Conservation (phyloP, 2,797 vertebrate genomes). For the Margarornis squamiger region DNA sequence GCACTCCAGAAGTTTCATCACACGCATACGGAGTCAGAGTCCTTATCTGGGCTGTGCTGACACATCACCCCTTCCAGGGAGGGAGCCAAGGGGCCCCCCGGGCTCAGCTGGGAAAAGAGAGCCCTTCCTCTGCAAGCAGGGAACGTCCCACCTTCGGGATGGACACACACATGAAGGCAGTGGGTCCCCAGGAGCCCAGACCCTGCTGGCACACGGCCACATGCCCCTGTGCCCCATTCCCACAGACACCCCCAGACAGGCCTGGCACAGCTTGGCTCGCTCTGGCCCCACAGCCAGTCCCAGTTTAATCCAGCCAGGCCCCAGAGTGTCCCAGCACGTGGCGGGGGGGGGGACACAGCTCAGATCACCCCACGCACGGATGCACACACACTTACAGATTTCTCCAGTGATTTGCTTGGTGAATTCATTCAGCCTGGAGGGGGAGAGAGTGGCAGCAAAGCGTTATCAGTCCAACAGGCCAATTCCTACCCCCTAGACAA, state of each 20-base stretch:
- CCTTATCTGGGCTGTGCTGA: constrained; percentile 75
- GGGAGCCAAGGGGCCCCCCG: neutral
- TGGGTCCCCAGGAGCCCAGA: neutral
- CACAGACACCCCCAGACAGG: neutral
- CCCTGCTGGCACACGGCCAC: fast-evolving
- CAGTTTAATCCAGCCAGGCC: neutral
- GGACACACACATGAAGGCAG: neutral
- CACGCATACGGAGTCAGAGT: constrained; percentile 56
- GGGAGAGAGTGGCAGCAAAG: neutral
- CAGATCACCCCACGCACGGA: neutral
- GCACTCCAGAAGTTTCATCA: constrained; percentile 40
- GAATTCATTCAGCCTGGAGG: constrained; percentile 91
- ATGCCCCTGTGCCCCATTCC: neutral
- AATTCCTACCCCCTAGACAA: neutral
- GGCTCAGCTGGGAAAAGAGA: neutral
- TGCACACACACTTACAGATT: constrained; percentile 86
- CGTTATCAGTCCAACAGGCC: fast-evolving
- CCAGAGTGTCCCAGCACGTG: neutral
- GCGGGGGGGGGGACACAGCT: neutral
- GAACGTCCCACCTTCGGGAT: neutral
- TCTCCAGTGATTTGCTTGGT: constrained; percentile 92
- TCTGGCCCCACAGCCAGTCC: neutral
- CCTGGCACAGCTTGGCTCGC: neutral
- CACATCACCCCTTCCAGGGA: constrained; percentile 78
- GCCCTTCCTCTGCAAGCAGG: neutral